phyloP scores from a whole-genome alignment of 2,888 invertebrate species.

The Peribatodes rhomboidaria region DNA sequence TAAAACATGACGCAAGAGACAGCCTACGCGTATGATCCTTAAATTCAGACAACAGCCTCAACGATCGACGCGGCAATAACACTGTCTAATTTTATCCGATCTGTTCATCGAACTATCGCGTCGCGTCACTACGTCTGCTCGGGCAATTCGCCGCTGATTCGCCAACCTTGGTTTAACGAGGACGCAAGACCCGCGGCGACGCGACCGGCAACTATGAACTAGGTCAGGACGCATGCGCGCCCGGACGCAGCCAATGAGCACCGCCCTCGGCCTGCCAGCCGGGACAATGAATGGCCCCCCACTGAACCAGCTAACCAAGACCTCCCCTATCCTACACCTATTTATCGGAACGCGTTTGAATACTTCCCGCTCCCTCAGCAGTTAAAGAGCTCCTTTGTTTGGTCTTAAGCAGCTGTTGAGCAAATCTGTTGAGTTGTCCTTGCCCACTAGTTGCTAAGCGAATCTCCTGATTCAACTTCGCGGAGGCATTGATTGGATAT shows the following conservation, averaged over 20 bases:
- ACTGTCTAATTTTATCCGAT: constrained; percentile 58
- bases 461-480: constrained; percentile 69
- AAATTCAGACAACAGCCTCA: constrained; percentile 10
- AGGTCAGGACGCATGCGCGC: constrained; percentile 84
- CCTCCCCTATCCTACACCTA: constrained; percentile 69
- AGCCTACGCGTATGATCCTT: background rate
- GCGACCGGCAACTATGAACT: constrained; percentile 74
- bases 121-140: constrained; percentile 79
- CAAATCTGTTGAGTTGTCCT: constrained; percentile 78
- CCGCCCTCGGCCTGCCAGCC: constrained; percentile 76
- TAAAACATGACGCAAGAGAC: background rate
- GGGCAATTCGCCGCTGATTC: constrained; percentile 76
- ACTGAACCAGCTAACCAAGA: constrained; percentile 65
- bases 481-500: constrained; percentile 51
- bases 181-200: constrained; percentile 66
- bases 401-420: constrained; percentile 75
- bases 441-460: constrained; percentile 81
- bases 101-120: constrained; percentile 59
- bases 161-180: constrained; percentile 81
- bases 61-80: constrained; percentile 42
- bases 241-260: constrained; percentile 82
- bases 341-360: constrained; percentile 53
- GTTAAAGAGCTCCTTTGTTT: constrained; percentile 62
- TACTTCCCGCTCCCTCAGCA: constrained; percentile 53
- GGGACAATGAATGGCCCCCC: constrained; percentile 77